Base-by-base conservation (phyloP, 2,797 vertebrate genomes). In the Petrocephalus schoutedeni region DNA sequence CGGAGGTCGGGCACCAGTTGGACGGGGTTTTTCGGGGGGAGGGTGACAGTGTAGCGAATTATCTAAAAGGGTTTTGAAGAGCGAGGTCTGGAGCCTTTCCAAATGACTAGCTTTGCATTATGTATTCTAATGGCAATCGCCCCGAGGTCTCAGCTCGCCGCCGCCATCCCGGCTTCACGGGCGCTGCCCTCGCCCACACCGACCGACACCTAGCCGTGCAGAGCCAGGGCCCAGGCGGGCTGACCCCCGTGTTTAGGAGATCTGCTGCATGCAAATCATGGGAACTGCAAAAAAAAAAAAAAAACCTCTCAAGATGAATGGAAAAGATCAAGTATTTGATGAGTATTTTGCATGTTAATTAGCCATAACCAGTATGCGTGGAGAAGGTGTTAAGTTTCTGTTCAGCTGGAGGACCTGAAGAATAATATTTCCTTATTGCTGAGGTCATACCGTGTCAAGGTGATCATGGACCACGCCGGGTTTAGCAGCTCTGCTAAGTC, bases 1-100 rank as follows among this genome's bases (percentile, higher is more conserved):
- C 89, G 85, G 58, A 93, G 94, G 91, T 93, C 92, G 92, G 90
- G 93, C 92, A 92, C 91, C 85, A 89, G 93, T 93, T 91, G 45
- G 87, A 74, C 86, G 90, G 89, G 82, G 91, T 28, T 89, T 90
- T 89, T 90, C 89, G 89, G 89, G 88, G 88, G 89, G 90, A 88
- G 88, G 90, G 89, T 88, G 88, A 88, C 88, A 88, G 89, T 89
- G 87, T 90, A 87, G 87, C 87, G 28, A 94, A 94, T 95, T 94
- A 94, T 94, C 93, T 92, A 90, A 94, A 94, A 92, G 91, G 93
- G 91, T 92, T 94, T 94, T 94, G 92, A 94, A 94, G 93, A 94
- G 93, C 93, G 93, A 90, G 92, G 93, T 95, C 94, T 95, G 93
- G 93, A 93, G 93, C 89, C 92, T 90, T 95, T 96, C 94, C 95